Conservation (phyloP, 2,888 invertebrate genomes). For the Drosophila percnosoma region DNA sequence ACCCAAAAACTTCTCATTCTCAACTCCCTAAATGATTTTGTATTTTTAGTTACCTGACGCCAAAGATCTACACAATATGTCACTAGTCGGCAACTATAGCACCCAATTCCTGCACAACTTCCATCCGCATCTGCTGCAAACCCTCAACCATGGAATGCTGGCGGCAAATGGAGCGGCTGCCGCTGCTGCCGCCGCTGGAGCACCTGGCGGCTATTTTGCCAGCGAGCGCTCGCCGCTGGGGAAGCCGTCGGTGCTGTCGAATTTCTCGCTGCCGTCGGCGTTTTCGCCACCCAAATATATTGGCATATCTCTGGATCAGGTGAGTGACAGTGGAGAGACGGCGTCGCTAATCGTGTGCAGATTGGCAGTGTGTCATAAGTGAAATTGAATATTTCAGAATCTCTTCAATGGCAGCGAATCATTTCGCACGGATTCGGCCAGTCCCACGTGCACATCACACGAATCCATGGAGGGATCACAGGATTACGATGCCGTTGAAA, state of each 20-base stretch:
- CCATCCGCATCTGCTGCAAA: conserved; percentile 90
- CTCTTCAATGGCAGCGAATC: conserved; percentile 85
- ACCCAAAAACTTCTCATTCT: neutral
- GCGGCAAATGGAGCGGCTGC: conserved; percentile 84
- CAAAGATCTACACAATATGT: conserved; percentile 88
- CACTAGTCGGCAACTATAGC: conserved; percentile 89
- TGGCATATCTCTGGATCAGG: conserved; percentile 85
- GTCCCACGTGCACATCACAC: conserved; percentile 87
- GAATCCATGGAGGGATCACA: conserved; percentile 87
- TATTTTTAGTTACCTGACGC: conserved; percentile 85
- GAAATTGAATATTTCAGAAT: conserved; percentile 77
- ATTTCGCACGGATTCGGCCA: conserved; percentile 87
- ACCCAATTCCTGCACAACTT: conserved; percentile 90
- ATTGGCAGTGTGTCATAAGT: conserved; percentile 75
- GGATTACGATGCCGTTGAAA: conserved; percentile 86
- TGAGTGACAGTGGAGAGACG: conserved; percentile 57
- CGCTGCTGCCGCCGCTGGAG: conserved; percentile 79
- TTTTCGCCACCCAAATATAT: conserved; percentile 90
- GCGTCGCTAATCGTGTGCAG: conserved; percentile 42
- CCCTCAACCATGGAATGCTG: conserved; percentile 87
- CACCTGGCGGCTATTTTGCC: conserved; percentile 83
- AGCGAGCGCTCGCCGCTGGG: conserved; percentile 86
- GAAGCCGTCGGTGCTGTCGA: conserved; percentile 87
- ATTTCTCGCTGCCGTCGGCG: conserved; percentile 89
- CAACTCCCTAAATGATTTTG: neutral